Evolutionary conservation across 1,140 invertebrate genomes (phyloP).

Genomic region (Brachionus sp.): DNA sequence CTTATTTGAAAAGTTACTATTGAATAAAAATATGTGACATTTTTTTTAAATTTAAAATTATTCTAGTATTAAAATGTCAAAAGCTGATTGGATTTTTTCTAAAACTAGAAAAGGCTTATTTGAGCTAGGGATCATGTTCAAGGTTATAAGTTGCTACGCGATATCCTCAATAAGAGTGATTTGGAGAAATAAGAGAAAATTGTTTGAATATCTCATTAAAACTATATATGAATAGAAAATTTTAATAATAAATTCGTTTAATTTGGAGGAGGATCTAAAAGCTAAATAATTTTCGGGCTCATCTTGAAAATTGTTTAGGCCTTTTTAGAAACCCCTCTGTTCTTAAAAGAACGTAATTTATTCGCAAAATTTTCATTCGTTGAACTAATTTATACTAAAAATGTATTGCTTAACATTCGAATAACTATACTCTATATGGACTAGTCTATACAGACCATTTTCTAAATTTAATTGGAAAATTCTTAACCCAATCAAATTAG

Average conservation of each 20-base stretch:
- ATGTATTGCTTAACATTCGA: constrained; percentile 35
- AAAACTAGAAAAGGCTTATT: neutral
- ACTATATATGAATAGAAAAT: neutral
- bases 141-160: neutral
- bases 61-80: too few species aligned
- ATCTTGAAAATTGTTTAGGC: neutral
- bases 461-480: neutral
- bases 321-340: neutral
- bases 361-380: neutral
- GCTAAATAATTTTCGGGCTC: neutral
- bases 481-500: neutral
- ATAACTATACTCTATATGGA: neutral
- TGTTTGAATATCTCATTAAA: neutral
- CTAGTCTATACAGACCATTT: neutral
- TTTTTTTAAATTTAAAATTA: too few species aligned
- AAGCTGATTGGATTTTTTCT: too few species aligned
- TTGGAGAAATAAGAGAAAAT: neutral
- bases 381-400: neutral
- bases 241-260: neutral
- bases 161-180: neutral
- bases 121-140: neutral
- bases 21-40: too few species aligned
- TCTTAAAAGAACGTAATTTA: constrained; percentile 13
- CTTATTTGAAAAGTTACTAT: too few species aligned
- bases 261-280: neutral